Conservation (phyloP, 2,888 invertebrate species). For the Chaetogeoica ovagalla region DNA sequence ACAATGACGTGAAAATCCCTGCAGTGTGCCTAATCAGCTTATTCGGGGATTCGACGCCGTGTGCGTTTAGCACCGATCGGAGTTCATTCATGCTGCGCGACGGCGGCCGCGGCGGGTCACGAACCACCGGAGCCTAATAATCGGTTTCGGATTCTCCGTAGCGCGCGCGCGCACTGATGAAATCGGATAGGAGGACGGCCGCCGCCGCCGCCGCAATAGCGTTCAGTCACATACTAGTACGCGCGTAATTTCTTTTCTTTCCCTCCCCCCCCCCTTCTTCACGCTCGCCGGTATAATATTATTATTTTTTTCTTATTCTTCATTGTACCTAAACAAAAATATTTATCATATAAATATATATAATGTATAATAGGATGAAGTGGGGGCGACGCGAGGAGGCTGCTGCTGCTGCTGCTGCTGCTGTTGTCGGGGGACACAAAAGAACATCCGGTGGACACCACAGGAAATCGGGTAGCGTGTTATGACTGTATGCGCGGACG, state of each 20-base stretch:
- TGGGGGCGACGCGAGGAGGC: slow-evolving; percentile 16
- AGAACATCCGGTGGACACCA: slow-evolving; percentile 53
- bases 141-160: slow-evolving; percentile 48
- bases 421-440: slow-evolving; percentile 38
- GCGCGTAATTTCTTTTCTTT: slow-evolving; percentile 42
- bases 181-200: slow-evolving; percentile 48
- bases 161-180: slow-evolving; percentile 50
- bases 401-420: background rate
- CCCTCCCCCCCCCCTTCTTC: background rate
- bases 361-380: background rate
- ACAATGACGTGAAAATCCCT: slow-evolving; percentile 31
- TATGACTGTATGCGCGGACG: slow-evolving; percentile 26
- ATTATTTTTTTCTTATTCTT: slow-evolving; percentile 1
- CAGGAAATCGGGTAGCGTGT: slow-evolving; percentile 53
- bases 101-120: slow-evolving; percentile 39
- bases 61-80: slow-evolving; percentile 37
- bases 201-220: background rate
- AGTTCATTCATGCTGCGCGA: slow-evolving; percentile 4
- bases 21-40: slow-evolving; percentile 36
- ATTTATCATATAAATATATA: background rate
- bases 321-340: slow-evolving; percentile 1
- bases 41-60: slow-evolving; percentile 37
- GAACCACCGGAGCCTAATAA: slow-evolving; percentile 51
- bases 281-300: too few species aligned
- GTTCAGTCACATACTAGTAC: slow-evolving; percentile 47